Conservation (phyloP, 1,140 invertebrate genomes). For the Bicyclus anynana region DNA sequence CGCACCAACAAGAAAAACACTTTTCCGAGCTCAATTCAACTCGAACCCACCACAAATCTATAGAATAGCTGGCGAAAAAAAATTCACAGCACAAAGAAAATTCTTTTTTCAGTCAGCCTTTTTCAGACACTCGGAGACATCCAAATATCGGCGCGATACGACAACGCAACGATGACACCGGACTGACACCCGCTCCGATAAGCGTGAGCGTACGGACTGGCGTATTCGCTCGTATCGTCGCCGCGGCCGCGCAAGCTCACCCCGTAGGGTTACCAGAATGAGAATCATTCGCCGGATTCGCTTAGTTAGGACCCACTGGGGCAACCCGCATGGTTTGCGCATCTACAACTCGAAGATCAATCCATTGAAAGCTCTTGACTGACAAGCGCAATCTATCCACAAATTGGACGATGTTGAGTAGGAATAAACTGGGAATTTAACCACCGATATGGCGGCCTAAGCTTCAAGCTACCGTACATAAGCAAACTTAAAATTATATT, state of each 20-base stretch:
- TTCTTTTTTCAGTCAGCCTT: constrained; percentile 32
- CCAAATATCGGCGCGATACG: constrained; percentile 31
- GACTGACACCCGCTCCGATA: constrained; percentile 41
- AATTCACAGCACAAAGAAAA: constrained; percentile 40
- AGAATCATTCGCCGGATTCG: not conserved
- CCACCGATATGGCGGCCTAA: too few species aligned
- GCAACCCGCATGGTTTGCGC: not conserved
- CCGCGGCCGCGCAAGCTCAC: constrained; percentile 31
- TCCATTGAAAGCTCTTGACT: not conserved
- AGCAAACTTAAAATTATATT: too few species aligned
- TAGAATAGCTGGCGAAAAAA: constrained; percentile 15
- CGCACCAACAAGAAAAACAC: constrained; percentile 56
- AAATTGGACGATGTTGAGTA: not conserved
- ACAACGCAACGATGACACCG: constrained; percentile 33
- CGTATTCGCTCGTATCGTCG: constrained; percentile 19
- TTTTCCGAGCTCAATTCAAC: constrained; percentile 44
- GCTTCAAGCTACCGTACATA: too few species aligned
- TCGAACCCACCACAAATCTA: constrained; percentile 36
- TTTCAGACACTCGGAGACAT: constrained; percentile 32
- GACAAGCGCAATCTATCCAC: not conserved
- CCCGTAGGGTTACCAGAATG: constrained; percentile 17
- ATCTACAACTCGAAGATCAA: not conserved
- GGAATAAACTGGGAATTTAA: too few species aligned
- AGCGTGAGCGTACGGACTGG: constrained; percentile 59
- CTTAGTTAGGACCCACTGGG: not conserved